A percentile compares a stretch with the other conserved stretches of the same genome.
Evolutionary conservation across 2,888 invertebrate genomes (phyloP).

Genomic region (Pammene aurita): DNA sequence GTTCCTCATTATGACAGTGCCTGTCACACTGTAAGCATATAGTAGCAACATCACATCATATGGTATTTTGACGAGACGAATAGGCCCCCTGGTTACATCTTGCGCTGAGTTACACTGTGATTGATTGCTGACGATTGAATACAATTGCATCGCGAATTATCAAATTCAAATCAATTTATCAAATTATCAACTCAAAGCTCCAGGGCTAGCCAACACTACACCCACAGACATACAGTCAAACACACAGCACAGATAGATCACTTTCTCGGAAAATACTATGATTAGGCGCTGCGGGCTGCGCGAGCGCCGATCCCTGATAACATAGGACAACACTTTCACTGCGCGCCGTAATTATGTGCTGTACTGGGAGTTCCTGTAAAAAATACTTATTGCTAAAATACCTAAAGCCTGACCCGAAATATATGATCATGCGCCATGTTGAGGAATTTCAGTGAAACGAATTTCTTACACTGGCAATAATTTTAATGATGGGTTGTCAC

Average conservation of each 20-base stretch:
- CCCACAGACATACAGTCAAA: conserved; percentile 21
- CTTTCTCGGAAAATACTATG: conserved; percentile 65
- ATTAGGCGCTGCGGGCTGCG: conserved; percentile 56
- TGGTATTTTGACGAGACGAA: not conserved
- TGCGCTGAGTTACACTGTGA: not conserved
- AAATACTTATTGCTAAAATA: conserved; percentile 6
- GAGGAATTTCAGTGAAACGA: too few species aligned
- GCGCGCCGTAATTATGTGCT: conserved; percentile 35
- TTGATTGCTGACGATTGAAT: conserved; percentile 17
- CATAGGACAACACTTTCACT: conserved; percentile 52
- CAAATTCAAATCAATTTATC: too few species aligned
- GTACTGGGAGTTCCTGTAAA: conserved; percentile 27
- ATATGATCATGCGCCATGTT: too few species aligned
- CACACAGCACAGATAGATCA: conserved; percentile 47
- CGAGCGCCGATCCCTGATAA: conserved; percentile 58
- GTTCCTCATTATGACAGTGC: not conserved
- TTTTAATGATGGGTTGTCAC: too few species aligned
- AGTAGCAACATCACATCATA: not conserved
- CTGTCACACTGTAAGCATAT: not conserved
- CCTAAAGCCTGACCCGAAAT: too few species aligned
- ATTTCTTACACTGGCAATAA: too few species aligned
- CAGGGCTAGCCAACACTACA: conserved; percentile 21
- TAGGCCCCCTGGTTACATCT: not conserved
- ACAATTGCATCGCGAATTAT: conserved; percentile 25
- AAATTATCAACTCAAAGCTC: conserved; percentile 21